Percentiles rank a stretch among this genome's conserved stretches.
Evolutionary conservation across 2,113 vertebrate species (phyloP).

Genomic region (Gulo gulo): DNA sequence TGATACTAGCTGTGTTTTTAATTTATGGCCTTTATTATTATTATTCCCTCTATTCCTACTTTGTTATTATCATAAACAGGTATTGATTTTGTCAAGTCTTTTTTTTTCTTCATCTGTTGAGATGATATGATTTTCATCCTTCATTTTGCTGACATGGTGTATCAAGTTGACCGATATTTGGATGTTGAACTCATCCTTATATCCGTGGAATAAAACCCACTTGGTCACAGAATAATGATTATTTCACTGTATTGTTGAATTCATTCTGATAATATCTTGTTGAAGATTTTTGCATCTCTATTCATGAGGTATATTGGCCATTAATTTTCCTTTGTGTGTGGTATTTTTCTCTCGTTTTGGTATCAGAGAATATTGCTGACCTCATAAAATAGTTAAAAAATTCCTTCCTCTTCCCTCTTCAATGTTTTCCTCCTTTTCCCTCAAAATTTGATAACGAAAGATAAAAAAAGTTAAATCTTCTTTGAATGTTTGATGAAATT

Average conservation of each 20-base stretch:
- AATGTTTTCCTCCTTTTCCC: not conserved
- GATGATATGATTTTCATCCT: not conserved
- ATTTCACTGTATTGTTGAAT: not conserved
- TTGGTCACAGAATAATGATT: not conserved
- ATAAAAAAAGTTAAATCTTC: not conserved
- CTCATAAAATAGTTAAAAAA: not conserved
- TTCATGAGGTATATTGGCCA: not conserved
- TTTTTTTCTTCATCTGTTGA: not conserved
- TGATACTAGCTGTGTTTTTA: not conserved
- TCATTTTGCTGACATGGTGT: not conserved
- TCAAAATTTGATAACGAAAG: not conserved
- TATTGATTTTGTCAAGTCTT: not conserved
- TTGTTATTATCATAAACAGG: not conserved
- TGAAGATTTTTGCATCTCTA: not conserved
- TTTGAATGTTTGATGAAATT: not conserved
- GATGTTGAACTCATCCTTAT: not conserved
- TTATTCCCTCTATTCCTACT: not conserved
- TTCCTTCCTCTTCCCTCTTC: not conserved
- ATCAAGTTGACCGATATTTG: not conserved
- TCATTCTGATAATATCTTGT: not conserved
- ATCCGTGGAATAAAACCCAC: not conserved
- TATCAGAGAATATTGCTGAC: not conserved
- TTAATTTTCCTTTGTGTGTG: not conserved
- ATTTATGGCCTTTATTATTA: not conserved
- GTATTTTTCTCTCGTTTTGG: not conserved